Percentiles rank a stretch among this genome's conserved stretches.
These are phyloP conservation scores for Leucozona laternaria DNA, from an alignment of 2,888 invertebrate species.

Conservation along the genomic window DNA sequence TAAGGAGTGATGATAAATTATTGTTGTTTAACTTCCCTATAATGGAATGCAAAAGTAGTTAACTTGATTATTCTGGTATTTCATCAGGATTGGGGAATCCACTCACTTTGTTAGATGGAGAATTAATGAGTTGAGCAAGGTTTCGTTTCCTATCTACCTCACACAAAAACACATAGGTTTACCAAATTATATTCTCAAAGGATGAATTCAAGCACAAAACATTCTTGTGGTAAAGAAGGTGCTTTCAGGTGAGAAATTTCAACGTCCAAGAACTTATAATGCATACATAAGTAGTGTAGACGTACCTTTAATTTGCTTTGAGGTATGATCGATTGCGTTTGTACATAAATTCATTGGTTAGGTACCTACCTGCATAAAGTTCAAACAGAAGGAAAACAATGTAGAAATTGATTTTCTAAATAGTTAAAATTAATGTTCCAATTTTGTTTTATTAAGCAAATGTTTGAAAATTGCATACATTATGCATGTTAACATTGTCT, in stretches of 20 bases:
- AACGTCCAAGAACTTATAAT: background rate
- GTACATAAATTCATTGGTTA: background rate
- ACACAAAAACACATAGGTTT: background rate
- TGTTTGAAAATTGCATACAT: no score
- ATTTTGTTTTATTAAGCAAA: no score
- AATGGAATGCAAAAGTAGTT: background rate
- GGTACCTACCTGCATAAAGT: no score
- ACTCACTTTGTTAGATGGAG: background rate
- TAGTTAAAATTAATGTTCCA: no score
- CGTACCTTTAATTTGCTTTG: background rate
- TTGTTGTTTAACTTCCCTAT: background rate
- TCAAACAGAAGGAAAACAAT: no score
- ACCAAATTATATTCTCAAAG: background rate
- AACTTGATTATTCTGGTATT: conserved; percentile 19
- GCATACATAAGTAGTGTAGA: no score
- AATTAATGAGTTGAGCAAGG: conserved; percentile 14
- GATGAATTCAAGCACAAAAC: background rate
- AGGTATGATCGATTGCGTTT: background rate
- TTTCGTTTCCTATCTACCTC: background rate
- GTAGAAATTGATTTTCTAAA: no score
- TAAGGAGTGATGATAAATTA: conserved; percentile 16
- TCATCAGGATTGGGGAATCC: background rate
- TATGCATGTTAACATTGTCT: no score
- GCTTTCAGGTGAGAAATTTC: background rate
- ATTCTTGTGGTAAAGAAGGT: background rate